These are phyloP conservation scores for Axis porcinus DNA, from an alignment of 2,113 vertebrate genomes.

Conservation along the genomic window DNA sequence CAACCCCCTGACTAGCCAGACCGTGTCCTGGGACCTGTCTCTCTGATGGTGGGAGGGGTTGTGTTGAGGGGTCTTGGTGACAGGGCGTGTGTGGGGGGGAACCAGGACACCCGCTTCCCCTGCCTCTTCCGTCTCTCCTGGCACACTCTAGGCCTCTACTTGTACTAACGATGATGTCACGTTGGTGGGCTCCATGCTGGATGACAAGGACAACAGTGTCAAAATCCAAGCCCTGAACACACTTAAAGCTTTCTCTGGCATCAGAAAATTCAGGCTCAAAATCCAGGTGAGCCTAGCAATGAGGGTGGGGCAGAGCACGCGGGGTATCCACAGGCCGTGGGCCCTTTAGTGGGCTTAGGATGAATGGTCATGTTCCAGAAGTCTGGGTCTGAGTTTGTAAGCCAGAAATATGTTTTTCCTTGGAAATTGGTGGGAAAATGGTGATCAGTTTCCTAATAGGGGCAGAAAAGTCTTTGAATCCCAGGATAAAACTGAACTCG, in stretches of 20 bases:
- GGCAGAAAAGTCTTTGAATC: neutral
- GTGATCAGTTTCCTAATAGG: neutral
- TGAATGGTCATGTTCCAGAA: neutral
- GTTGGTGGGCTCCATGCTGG: constrained; percentile 51
- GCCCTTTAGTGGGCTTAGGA: neutral
- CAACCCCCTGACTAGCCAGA: neutral
- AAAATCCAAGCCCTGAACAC: constrained; percentile 70
- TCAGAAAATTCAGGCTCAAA: constrained; percentile 54
- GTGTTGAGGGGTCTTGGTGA: neutral
- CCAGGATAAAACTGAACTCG: neutral
- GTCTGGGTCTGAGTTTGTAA: neutral
- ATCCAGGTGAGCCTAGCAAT: constrained; percentile 40
- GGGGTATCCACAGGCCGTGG: fast-evolving
- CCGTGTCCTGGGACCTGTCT: neutral
- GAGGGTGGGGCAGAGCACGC: neutral
- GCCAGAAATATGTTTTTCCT: neutral
- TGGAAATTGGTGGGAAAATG: neutral
- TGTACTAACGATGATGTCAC: neutral
- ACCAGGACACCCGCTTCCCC: neutral
- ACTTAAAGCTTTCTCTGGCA: constrained; percentile 53
- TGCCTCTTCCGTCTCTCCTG: neutral
- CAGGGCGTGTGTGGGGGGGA: neutral
- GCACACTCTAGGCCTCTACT: constrained; percentile 13
- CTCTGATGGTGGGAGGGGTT: neutral
- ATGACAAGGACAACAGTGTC: constrained; percentile 39